A percentile compares a stretch with the other conserved stretches of the same genome.
Conservation (phyloP, 2,888 invertebrate genomes). For the Deilephila elpenor region DNA sequence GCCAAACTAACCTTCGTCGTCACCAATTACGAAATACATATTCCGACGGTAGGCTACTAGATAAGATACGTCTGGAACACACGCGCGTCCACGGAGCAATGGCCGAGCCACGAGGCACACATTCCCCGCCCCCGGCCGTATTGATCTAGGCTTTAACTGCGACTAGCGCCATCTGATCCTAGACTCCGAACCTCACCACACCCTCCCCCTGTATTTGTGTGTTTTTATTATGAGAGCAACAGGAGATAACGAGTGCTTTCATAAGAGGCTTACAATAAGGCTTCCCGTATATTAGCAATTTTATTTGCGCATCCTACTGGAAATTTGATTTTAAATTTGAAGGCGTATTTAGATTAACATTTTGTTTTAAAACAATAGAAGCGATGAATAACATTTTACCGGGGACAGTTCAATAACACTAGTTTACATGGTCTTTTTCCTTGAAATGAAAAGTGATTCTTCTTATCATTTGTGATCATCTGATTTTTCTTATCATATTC, state of each 20-base stretch:
- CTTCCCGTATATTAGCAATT: neutral
- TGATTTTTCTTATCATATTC: too few species aligned
- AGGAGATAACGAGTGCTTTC: neutral
- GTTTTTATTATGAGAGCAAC: slow-evolving; percentile 1
- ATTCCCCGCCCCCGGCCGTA: neutral
- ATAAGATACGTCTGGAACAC: neutral
- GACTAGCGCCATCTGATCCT: neutral
- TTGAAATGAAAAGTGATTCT: too few species aligned
- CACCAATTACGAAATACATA: slow-evolving; percentile 1
- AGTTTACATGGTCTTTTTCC: too few species aligned
- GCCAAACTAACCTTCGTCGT: neutral
- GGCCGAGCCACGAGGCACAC: neutral
- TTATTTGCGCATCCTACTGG: neutral
- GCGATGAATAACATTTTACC: too few species aligned
- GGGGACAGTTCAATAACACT: too few species aligned
- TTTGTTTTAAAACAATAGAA: too few species aligned
- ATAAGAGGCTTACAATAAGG: neutral
- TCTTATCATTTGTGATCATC: too few species aligned
- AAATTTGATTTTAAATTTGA: neutral
- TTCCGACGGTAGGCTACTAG: neutral
- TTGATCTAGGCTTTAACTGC: neutral
- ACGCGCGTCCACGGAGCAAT: neutral
- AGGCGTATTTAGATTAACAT: too few species aligned
- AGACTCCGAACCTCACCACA: neutral
- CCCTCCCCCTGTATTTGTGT: neutral